Evolutionary conservation across 2,797 vertebrate species (phyloP), one percentile per base, ranked within the genome.

Genomic region (Falco novaeseelandiae): DNA sequence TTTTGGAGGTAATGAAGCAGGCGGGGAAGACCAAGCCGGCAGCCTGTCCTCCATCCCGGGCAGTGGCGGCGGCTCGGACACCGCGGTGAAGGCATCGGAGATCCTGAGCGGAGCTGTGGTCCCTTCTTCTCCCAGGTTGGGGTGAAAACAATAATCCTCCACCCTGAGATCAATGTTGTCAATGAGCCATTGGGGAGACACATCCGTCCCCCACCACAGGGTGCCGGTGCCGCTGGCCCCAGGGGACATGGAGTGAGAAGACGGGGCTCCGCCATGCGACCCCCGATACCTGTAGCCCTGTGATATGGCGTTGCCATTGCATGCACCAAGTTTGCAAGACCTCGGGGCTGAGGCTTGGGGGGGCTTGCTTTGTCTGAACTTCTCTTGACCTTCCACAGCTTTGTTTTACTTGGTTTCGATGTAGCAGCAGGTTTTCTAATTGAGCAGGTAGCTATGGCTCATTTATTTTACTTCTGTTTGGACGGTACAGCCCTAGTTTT

Each of bases 211-310:
- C 42, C 23, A 1, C 8, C 5, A 3, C 18, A n/a, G n/a, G 38
- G 32, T n/a, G 66, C 16, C 29, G 12, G 34, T 29, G 18, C 80
- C 54, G 51, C 62, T 79, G 23, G 8, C 29, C 62, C 54, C 2
- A 6, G 52, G 30, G 25, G 5, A 2, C 0, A 1, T 6, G 20
- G 32, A 54, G 49, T 5, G 71, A 38, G 54, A 6, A 44, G 6
- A 38, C 23, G 77, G 48, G 42, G 29, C 2, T 67, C 26, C 14
- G 2, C 26, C n/a, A 0, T 16, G 1, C 61, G 40, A 3, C n/a
- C 38, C 25, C 48, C 1, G 1, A 2, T 5, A 32, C 22, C 81
- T 30, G 54, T 0, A 29, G 54, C 2, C 6, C 38, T 30, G 38
- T 25, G 16, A 4, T 4, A 4, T 2, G 34, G 2, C 3, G 67